These are phyloP conservation scores for Nephrotoma guestfalica DNA, from an alignment of 2,888 invertebrate genomes.

Conservation along the genomic window DNA sequence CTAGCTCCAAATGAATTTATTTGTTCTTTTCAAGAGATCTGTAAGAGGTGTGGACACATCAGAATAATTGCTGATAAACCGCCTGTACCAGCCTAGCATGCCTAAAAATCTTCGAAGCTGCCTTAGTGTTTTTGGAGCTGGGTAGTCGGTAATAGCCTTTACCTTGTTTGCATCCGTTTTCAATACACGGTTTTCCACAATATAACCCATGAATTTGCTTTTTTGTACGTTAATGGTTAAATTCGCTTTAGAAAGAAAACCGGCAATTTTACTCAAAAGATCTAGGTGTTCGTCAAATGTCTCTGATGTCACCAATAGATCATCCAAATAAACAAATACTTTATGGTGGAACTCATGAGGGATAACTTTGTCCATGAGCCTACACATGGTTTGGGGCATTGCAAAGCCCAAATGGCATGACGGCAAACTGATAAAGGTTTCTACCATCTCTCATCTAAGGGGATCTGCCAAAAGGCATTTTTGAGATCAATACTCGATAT, in stretches of 20 bases:
- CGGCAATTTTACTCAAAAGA: neutral
- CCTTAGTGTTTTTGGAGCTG: neutral
- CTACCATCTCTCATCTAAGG: neutral
- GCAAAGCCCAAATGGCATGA: neutral
- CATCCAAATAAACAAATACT: too few relatives aligned
- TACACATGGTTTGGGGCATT: neutral
- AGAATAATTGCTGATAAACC: too few relatives aligned
- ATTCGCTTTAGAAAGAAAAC: neutral
- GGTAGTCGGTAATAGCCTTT: neutral
- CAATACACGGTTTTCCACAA: neutral
- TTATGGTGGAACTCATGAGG: too few relatives aligned
- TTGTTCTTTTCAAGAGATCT: neutral
- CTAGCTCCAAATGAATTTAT: neutral
- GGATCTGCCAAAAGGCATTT: neutral
- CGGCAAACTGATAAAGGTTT: neutral
- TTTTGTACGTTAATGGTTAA: neutral
- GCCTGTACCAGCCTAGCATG: neutral
- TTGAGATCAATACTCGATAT: neutral
- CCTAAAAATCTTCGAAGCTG: neutral
- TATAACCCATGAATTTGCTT: neutral
- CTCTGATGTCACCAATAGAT: neutral
- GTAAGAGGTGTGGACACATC: too few relatives aligned
- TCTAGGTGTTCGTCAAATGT: too few relatives aligned
- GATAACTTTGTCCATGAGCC: constrained; percentile 1
- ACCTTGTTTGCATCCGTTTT: neutral